Base-by-base conservation (phyloP, 2,797 vertebrate species). In the Lepilemur septentrionalis region DNA sequence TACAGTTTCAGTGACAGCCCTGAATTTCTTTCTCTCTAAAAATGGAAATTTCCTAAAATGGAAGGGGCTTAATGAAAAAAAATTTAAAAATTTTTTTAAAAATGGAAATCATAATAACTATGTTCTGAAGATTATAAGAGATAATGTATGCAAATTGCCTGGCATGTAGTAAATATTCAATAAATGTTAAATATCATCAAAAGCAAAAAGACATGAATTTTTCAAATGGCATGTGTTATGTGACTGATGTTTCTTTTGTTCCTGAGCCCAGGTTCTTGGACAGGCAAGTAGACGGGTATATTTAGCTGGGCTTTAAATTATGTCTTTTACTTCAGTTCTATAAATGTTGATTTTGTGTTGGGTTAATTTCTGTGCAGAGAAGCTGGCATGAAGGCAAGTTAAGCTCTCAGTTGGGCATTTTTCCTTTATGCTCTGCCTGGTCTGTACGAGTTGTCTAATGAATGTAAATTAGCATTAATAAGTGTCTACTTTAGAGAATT, bases 391-490 rank as follows among this genome's bases (percentile, higher is more conserved):
- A 59, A 92, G 59, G 61, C 5, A 70, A 81, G 22, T 46, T 81
- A 50, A 85, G 73, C 83, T 91, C 87, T 89, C 78, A 15, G 63
- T 3, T 90, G 84, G 72, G n/a, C 41, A 25, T 65, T 89, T 96
- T 92, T 43, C 35, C n/a, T 95, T 92, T 73, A 23, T 73, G 75
- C 32, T 93, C 55, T 87, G 80, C 79, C 91, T 91, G 69, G 85
- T 89, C 67, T 91, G 85, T 87, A 65, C 61, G 73, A 89, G 73
- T 55, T 89, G 59, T 35, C 83, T 84, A 52, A 95, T 93, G 94
- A 96, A 86, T 95, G 97, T 89, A 75, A 91, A 73, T n/a, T 69
- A 48, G 55, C 52, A 83, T 93, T 89, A 82, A 89, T 80, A 84
- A 92, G 46, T 55, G 55, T 61, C 79, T 95, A 73, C 82, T 70